Base-by-base conservation (phyloP, 2,888 invertebrate species). In the Tenthredo livida region DNA sequence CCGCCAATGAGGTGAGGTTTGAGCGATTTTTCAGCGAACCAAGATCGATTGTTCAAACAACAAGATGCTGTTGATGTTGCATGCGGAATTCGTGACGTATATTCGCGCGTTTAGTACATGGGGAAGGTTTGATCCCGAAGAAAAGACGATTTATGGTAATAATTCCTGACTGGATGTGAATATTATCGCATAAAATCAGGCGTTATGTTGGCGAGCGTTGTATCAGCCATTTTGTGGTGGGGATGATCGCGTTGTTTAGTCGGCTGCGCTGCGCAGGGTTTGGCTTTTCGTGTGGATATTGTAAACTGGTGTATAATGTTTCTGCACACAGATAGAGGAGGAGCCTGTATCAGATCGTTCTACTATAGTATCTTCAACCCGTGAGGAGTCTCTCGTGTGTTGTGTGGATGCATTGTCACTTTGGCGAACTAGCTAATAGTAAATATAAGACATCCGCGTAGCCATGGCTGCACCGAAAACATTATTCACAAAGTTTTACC, bases 381-480 rank as follows among this genome's bases (percentile, higher is more conserved):
- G 40, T 17, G 61, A 37, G 54, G 67, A 67, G 61, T 25, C 10
- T 25, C 37, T n/a, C 40, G 80, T 80, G 80, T 80, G 80, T 40
- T 40, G 80, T 80, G 80, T 40, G 80, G 37, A 80, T 61, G 80
- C 58, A 80, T 80, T 80, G 80, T 80, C 80, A 80, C 80, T 73
- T 73, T n/a, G 2, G 29, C 67, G 77, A 61, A 33, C 58, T 29
- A 37, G 5, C 12, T 40, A 21, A 37, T 80, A 58, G 17, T 40
- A 61, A 80, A 80, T 80, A 80, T 80, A 80, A 50, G 37, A 80
- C 61, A 80, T 43, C 73, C 37, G 25, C 47, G 80, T 82, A 78
- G 85, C 78, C 78, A 85, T 85, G 85, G 85, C 78, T 80, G 80
- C 85, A 29, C 37, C 54, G 47, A 70, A 80, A 80, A 85, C 85